Evolutionary conservation across 2,888 invertebrate genomes (phyloP).

Genomic region (Temnothorax rugatulus): DNA sequence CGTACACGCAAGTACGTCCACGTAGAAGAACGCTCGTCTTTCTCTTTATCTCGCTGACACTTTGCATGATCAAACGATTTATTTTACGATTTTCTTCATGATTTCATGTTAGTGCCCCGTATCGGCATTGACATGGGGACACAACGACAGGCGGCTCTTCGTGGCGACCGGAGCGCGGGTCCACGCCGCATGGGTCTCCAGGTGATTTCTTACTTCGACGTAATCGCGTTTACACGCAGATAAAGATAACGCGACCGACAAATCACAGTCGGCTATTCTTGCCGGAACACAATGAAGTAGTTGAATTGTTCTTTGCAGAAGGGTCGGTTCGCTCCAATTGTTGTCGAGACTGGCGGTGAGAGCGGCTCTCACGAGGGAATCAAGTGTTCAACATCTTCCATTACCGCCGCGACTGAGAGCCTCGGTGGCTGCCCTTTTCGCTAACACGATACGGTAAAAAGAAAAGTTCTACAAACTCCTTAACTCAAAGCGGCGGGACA

Average conservation of each 20-base stretch:
- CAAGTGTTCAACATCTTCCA: conserved; percentile 92
- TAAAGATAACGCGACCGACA: neutral
- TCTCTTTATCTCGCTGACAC: neutral
- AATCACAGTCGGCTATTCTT: neutral
- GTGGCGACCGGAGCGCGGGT: conserved; percentile 96
- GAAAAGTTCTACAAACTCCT: neutral
- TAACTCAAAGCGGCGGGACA: neutral
- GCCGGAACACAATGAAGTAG: neutral
- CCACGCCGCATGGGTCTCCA: conserved; percentile 97
- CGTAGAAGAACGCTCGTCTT: neutral
- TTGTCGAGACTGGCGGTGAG: conserved; percentile 94
- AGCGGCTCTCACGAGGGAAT: conserved; percentile 91
- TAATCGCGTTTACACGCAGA: neutral
- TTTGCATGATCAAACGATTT: conserved; percentile 1
- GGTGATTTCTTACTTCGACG: conserved; percentile 73
- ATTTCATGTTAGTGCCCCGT: conserved; percentile 90
- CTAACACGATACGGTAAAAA: conserved; percentile 92
- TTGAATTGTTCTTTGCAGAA: conserved; percentile 85
- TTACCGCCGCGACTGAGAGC: conserved; percentile 95
- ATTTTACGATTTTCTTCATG: conserved; percentile 18
- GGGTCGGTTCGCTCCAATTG: conserved; percentile 96
- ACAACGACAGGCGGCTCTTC: conserved; percentile 98
- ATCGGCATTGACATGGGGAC: conserved; percentile 99
- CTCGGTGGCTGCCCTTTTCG: conserved; percentile 94
- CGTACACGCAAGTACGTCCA: conserved; percentile 90